phyloP scores from a whole-genome alignment of 2,888 invertebrate species.

The Drosophila helvetica region DNA sequence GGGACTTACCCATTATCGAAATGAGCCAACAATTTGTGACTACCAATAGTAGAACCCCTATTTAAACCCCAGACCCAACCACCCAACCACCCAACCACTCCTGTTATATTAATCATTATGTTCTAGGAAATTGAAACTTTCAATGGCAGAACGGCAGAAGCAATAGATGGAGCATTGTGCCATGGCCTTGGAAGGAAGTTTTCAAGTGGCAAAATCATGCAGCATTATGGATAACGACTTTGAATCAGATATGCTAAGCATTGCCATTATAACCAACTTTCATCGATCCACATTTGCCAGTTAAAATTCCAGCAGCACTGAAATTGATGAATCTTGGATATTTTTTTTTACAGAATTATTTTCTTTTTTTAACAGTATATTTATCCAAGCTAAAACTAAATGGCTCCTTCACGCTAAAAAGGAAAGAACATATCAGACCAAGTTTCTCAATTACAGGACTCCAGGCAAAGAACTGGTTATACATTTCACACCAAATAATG shows the following conservation, averaged over 20 bases:
- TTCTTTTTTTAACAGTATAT: too few relatives aligned
- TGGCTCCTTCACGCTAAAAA: too few relatives aligned
- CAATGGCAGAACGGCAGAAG: background rate
- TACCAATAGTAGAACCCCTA: constrained; percentile 9
- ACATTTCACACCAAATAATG: too few relatives aligned
- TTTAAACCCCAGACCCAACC: background rate
- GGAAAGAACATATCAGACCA: too few relatives aligned
- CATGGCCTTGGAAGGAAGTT: constrained; percentile 1
- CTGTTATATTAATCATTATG: background rate
- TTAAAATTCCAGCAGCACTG: too few relatives aligned
- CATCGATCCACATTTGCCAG: too few relatives aligned
- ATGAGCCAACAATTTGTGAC: constrained; percentile 41
- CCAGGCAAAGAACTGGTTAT: too few relatives aligned
- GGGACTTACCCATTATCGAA: constrained; percentile 32
- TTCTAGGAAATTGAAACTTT: constrained; percentile 25
- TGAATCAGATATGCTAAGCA: background rate
- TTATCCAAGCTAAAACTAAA: too few relatives aligned
- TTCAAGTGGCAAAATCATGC: background rate
- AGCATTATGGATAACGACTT: background rate
- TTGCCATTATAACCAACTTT: background rate
- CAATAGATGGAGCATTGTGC: background rate
- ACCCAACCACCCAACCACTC: too few relatives aligned
- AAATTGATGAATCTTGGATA: too few relatives aligned
- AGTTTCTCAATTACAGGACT: too few relatives aligned
- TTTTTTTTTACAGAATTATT: too few relatives aligned